These are phyloP conservation scores for Philereme transversata DNA, from an alignment of 2,888 invertebrate species.

Conservation along the genomic window DNA sequence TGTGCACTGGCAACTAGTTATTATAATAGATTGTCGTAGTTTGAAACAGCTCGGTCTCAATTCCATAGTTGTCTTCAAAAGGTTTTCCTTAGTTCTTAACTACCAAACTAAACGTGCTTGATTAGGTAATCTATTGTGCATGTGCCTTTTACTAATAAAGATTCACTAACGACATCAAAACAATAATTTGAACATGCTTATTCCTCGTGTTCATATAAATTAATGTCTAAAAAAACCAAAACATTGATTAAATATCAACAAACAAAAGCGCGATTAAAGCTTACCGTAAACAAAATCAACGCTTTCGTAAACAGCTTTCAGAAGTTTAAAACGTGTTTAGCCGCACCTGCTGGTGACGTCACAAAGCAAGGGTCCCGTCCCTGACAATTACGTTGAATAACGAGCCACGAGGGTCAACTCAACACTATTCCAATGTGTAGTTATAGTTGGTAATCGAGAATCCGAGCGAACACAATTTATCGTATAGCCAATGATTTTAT, in stretches of 20 bases:
- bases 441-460: conserved; percentile 24
- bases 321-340: conserved; percentile 27
- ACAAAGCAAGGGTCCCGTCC: conserved; percentile 36
- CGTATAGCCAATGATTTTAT: conserved; percentile 8
- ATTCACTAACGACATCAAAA: no score
- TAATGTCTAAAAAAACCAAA: neutral
- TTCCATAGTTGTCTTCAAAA: no score
- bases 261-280: conserved; percentile 23
- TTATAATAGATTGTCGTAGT: no score
- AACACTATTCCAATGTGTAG: conserved; percentile 29
- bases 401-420: conserved; percentile 35
- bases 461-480: conserved; percentile 22
- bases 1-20: no score
- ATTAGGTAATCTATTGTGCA: no score
- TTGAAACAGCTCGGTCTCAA: no score
- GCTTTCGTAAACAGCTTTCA: conserved; percentile 15
- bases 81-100: no score
- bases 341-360: conserved; percentile 31
- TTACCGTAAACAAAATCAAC: conserved; percentile 26
- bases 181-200: no score
- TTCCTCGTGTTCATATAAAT: neutral
- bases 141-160: no score
- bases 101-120: no score
- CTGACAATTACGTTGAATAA: conserved; percentile 39
- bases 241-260: conserved; percentile 11